phyloP scores from a whole-genome alignment of 2,888 invertebrate genomes.

The Cybosia mesomella region DNA sequence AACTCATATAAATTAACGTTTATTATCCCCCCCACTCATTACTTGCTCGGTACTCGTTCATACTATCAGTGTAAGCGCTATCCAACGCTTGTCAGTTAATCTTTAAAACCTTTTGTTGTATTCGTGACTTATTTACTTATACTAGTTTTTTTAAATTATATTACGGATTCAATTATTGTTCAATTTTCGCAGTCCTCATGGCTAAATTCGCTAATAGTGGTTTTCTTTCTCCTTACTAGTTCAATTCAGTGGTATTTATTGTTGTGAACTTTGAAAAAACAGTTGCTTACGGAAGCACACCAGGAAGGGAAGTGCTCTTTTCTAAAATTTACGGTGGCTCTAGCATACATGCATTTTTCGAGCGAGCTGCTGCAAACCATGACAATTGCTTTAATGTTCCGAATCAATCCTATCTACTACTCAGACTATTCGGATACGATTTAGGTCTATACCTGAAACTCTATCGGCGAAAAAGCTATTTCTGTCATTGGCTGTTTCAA shows the following conservation, averaged over 20 bases:
- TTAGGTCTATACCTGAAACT: conserved; percentile 70
- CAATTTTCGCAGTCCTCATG: conserved; percentile 66
- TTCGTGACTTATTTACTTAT: conserved; percentile 13
- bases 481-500: conserved; percentile 83
- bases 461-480: conserved; percentile 60
- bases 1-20: conserved; percentile 72
- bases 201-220: conserved; percentile 81
- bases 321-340: conserved; percentile 71
- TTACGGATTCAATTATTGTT: conserved; percentile 27
- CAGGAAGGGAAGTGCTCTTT: conserved; percentile 41
- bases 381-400: conserved; percentile 83
- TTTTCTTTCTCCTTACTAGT: conserved; percentile 78
- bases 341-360: conserved; percentile 82
- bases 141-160: neutral
- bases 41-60: conserved; percentile 59
- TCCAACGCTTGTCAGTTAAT: conserved; percentile 15
- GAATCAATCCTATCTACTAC: conserved; percentile 89
- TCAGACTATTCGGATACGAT: conserved; percentile 90
- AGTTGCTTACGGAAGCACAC: conserved; percentile 37
- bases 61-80: conserved; percentile 54
- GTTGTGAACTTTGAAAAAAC: conserved; percentile 42
- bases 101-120: conserved; percentile 33
- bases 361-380: conserved; percentile 80
- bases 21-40: conserved; percentile 54
- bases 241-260: conserved; percentile 53